Base-by-base conservation (phyloP, 2,888 invertebrate species). In the Lordiphosa andalusiaca region DNA sequence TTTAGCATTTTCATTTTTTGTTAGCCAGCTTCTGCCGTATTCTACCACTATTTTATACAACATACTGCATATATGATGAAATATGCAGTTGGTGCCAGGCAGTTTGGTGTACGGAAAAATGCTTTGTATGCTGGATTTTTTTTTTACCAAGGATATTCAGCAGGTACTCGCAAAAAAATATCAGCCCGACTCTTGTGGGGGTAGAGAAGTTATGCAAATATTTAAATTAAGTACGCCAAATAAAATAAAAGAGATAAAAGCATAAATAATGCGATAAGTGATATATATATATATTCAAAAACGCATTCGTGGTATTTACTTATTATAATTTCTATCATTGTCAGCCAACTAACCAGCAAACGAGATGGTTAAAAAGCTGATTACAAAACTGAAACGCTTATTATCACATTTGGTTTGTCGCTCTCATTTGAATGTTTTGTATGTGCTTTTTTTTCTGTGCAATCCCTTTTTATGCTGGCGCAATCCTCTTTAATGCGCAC, bases 1-100 rank as follows among this genome's bases (percentile, higher is more conserved):
- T 81, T 84, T 77, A 77, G 84, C 74, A 81, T 77, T 77, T 84
- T 84, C 49, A 59, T 84, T 77, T 77, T 77, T 67, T 73, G 69
- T 58, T 36, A 30, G 30, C 30, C 30, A 30, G 30, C 30, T 9
- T 51, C 42, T 30, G 51, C 10, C 30, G 39, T 12, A 5, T 47
- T 40, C 23, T 48, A 60, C 35, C 16, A 44, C 47, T 41, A 48
- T 53, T 48, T 39, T 49, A 55, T 55, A 6, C 33, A 42, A 38
- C 36, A 48, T 54, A 40, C 42, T 53, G 40, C 55, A 10, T 48
- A 35, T 53, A 60, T 60, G 60, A 60, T 60, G 60, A 60, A 60
- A 60, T 60, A 60, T 60, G 60, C 64, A 60, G 60, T 63, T 63
- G 36, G 54, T 46, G 35, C 44, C 46, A 30, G 30, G 64, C 35